These are phyloP conservation scores for Chironomus tepperi DNA, from an alignment of 1,140 invertebrate species.

Conservation along the genomic window DNA sequence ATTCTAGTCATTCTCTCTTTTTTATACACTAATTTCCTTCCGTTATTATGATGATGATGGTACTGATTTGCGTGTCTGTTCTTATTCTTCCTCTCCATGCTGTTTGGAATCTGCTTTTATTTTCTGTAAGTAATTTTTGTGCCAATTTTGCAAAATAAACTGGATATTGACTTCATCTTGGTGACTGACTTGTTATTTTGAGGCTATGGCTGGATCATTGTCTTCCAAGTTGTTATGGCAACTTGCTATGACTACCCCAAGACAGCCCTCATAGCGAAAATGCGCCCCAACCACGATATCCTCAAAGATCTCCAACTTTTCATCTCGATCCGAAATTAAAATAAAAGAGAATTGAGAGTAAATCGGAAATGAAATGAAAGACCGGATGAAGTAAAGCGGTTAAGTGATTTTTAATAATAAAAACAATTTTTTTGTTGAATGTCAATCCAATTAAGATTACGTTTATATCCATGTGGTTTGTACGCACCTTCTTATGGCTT, in stretches of 20 bases:
- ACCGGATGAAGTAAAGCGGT: not conserved
- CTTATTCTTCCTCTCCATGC: too few relatives aligned
- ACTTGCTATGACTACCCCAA: too few relatives aligned
- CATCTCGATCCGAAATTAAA: not conserved
- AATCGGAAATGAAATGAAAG: conserved; percentile 3
- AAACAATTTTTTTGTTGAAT: not conserved
- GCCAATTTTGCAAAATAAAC: too few relatives aligned
- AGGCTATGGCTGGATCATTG: too few relatives aligned
- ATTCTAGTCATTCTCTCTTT: not conserved
- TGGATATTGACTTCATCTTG: too few relatives aligned
- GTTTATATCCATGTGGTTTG: not conserved
- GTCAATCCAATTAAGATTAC: conserved; percentile 22
- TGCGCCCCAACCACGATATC: too few relatives aligned
- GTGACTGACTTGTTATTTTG: too few relatives aligned
- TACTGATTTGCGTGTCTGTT: not conserved
- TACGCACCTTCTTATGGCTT: not conserved
- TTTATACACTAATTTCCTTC: not conserved
- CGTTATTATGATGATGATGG: not conserved
- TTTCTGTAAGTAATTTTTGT: too few relatives aligned
- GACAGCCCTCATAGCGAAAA: too few relatives aligned
- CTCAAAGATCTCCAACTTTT: too few relatives aligned
- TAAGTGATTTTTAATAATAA: not conserved
- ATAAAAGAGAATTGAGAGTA: not conserved
- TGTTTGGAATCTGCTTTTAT: too few relatives aligned
- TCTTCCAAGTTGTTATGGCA: too few relatives aligned